Evolutionary conservation across 1,140 invertebrate species (phyloP).

Genomic region (Papilio dardanus): DNA sequence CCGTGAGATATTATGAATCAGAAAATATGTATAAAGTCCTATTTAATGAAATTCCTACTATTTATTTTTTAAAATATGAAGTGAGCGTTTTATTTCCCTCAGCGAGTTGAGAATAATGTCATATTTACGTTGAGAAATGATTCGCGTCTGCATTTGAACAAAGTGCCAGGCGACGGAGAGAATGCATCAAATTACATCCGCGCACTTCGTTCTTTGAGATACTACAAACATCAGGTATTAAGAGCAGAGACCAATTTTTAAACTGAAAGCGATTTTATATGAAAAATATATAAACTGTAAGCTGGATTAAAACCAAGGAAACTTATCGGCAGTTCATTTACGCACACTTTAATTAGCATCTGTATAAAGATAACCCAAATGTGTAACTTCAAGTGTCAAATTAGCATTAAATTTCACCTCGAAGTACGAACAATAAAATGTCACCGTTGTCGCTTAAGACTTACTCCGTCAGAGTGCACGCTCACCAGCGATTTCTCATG

Average conservation of each 20-base stretch:
- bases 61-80: neutral
- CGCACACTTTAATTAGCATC: too few species aligned
- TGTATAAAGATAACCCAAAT: too few species aligned
- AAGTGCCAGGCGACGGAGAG: constrained; percentile 18
- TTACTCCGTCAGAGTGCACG: neutral
- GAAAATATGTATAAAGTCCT: too few species aligned
- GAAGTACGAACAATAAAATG: too few species aligned
- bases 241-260: neutral
- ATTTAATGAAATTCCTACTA: neutral
- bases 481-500: constrained; percentile 19
- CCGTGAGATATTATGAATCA: too few species aligned
- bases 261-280: neutral
- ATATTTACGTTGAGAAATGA: neutral
- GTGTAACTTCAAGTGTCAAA: too few species aligned
- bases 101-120: neutral
- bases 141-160: constrained; percentile 19
- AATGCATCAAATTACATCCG: constrained; percentile 22
- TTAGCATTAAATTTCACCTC: too few species aligned
- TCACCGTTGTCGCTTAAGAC: neutral
- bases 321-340: neutral
- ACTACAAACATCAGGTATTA: constrained; percentile 31
- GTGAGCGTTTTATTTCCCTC: neutral
- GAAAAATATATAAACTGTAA: neutral
- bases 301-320: neutral
- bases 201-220: constrained; percentile 22